Evolutionary conservation across 2,888 invertebrate genomes (phyloP).

Genomic region (Nephrocerus scutellatus): DNA sequence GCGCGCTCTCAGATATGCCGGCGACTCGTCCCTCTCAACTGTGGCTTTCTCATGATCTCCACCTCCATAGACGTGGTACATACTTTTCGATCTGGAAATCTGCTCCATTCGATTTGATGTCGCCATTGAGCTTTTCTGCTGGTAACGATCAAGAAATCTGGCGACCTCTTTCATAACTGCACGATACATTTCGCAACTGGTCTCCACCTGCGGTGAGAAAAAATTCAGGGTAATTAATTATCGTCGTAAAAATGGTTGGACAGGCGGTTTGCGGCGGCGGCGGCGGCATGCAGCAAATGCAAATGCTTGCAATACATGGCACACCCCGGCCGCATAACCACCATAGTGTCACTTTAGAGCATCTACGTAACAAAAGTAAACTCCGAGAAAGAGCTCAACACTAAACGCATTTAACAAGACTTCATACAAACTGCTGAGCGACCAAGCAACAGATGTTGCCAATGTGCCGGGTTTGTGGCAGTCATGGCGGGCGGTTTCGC

Average conservation of each 20-base stretch:
- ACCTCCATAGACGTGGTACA: slow-evolving; percentile 40
- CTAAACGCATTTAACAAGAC: too few relatives aligned
- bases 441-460: too few relatives aligned
- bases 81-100: slow-evolving; percentile 46
- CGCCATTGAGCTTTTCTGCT: slow-evolving; percentile 22
- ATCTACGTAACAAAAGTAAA: too few relatives aligned
- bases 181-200: slow-evolving; percentile 61
- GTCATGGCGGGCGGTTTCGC: too few relatives aligned
- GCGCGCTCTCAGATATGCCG: slow-evolving; percentile 35
- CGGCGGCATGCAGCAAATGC: neutral
- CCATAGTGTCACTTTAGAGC: too few relatives aligned
- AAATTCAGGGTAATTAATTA: too few relatives aligned
- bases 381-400: too few relatives aligned
- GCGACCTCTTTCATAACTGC: slow-evolving; percentile 62
- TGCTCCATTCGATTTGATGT: slow-evolving; percentile 32
- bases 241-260: neutral
- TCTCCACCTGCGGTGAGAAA: slow-evolving; percentile 52
- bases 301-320: neutral
- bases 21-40: slow-evolving; percentile 20
- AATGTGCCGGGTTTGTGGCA: too few relatives aligned
- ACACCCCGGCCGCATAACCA: too few relatives aligned
- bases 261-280: neutral
- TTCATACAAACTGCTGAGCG: too few relatives aligned
- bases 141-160: slow-evolving; percentile 56
- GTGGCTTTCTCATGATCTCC: slow-evolving; percentile 20